Evolutionary conservation across 2,113 vertebrate genomes (phyloP).

Genomic region (Phrynosoma platyrhinos): DNA sequence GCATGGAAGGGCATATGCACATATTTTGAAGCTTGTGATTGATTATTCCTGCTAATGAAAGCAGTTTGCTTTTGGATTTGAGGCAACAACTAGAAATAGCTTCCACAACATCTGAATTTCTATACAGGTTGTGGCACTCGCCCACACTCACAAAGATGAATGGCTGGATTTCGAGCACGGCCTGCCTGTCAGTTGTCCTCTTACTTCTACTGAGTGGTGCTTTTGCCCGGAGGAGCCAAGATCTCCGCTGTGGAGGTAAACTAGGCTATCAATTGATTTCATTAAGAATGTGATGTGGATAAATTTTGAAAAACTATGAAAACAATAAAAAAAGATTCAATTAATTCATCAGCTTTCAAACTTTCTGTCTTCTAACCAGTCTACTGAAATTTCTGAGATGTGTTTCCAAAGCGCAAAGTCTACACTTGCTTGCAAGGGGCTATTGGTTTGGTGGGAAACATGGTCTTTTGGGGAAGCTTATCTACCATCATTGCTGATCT

Average conservation of each 20-base stretch:
- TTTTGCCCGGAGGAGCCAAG: conserved; percentile 77
- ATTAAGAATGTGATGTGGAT: neutral
- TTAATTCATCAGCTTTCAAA: neutral
- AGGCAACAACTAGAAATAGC: too few species aligned
- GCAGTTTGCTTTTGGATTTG: neutral
- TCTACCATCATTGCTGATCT: neutral
- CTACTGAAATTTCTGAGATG: neutral
- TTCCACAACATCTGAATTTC: conserved; percentile 15
- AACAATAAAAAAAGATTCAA: neutral
- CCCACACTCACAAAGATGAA: conserved; percentile 60
- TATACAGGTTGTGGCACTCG: conserved; percentile 43
- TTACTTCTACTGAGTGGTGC: conserved; percentile 61
- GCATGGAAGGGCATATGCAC: neutral
- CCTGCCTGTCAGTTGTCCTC: conserved; percentile 61
- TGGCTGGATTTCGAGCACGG: conserved; percentile 33
- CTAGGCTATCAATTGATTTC: neutral
- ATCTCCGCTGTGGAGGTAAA: conserved; percentile 82
- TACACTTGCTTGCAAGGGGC: neutral
- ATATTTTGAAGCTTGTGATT: neutral
- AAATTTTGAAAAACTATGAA: neutral
- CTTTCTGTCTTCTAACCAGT: neutral
- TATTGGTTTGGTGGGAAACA: neutral
- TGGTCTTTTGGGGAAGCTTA: neutral
- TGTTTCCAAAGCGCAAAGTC: neutral
- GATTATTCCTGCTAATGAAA: too few species aligned